These are phyloP conservation scores for Aphodius sticticus DNA, from an alignment of 2,888 invertebrate species.

Conservation along the genomic window DNA sequence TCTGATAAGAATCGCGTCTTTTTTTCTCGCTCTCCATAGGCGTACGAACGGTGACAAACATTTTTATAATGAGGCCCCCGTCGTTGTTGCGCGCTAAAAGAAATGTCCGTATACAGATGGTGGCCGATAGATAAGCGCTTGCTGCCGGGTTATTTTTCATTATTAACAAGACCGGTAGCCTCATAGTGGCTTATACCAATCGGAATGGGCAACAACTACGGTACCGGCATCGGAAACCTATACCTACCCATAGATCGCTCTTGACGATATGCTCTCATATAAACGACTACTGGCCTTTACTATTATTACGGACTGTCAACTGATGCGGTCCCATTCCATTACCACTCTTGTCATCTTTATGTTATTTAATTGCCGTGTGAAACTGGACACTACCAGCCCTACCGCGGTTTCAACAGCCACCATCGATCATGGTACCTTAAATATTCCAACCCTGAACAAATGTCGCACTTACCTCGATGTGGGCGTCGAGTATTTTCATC, in stretches of 20 bases:
- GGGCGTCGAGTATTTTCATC: neutral
- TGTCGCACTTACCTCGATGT: neutral
- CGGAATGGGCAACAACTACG: conserved; percentile 20
- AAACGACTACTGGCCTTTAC: conserved; percentile 22
- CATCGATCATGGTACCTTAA: conserved; percentile 22
- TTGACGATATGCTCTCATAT: conserved; percentile 19
- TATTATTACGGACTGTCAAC: conserved; percentile 17
- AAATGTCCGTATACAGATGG: conserved; percentile 22
- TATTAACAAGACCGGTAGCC: conserved; percentile 34
- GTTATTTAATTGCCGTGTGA: conserved; percentile 25
- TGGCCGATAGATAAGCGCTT: conserved; percentile 23
- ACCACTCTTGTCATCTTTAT: conserved; percentile 24
- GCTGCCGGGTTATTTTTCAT: conserved; percentile 32
- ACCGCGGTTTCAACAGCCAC: conserved; percentile 14
- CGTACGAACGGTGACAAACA: conserved; percentile 30
- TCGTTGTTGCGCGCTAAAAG: conserved; percentile 25
- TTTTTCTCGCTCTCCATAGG: conserved; percentile 8
- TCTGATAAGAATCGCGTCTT: conserved; percentile 16
- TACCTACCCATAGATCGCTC: conserved; percentile 18
- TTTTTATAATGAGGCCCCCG: conserved; percentile 33
- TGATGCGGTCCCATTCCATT: conserved; percentile 18
- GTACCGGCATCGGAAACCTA: conserved; percentile 4
- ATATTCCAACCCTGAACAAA: conserved; percentile 10
- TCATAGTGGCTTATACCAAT: conserved; percentile 14
- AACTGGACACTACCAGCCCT: conserved; percentile 15